Percentiles rank a stretch among this genome's conserved stretches.
These are phyloP conservation scores for Budorcas taxicolor DNA, from an alignment of 2,113 vertebrate species.

Conservation along the genomic window DNA sequence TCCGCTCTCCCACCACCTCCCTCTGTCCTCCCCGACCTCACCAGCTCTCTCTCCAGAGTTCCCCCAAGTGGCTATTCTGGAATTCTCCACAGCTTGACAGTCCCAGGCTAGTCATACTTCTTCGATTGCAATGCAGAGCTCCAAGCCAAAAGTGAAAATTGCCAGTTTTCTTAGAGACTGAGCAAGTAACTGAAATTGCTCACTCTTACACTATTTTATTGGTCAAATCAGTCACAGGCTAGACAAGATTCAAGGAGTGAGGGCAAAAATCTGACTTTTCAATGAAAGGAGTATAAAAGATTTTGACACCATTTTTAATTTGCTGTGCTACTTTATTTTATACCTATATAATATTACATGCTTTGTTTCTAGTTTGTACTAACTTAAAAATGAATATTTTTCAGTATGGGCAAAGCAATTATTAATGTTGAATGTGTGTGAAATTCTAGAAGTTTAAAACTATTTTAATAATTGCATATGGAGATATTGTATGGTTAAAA, in stretches of 20 bases:
- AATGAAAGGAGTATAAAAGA: background rate
- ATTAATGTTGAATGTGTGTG: background rate
- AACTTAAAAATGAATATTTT: background rate
- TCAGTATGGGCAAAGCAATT: background rate
- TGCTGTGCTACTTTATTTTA: background rate
- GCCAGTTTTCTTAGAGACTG: background rate
- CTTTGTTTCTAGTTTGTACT: background rate
- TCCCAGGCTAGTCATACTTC: background rate
- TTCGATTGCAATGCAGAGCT: background rate
- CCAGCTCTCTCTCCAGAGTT: background rate
- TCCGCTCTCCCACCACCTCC: background rate
- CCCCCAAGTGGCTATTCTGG: background rate
- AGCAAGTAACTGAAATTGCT: background rate
- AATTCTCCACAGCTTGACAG: background rate
- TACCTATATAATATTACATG: background rate
- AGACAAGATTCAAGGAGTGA: background rate
- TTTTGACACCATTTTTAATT: background rate
- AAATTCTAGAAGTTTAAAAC: background rate
- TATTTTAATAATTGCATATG: background rate
- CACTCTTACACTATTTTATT: background rate
- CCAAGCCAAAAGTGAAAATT: background rate
- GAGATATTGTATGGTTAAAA: background rate
- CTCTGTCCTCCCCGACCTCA: no score
- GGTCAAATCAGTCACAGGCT: background rate
- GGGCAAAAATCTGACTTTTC: background rate